Evolutionary conservation across 2,797 vertebrate genomes (phyloP).

Genomic region (Iguana delicatissima): DNA sequence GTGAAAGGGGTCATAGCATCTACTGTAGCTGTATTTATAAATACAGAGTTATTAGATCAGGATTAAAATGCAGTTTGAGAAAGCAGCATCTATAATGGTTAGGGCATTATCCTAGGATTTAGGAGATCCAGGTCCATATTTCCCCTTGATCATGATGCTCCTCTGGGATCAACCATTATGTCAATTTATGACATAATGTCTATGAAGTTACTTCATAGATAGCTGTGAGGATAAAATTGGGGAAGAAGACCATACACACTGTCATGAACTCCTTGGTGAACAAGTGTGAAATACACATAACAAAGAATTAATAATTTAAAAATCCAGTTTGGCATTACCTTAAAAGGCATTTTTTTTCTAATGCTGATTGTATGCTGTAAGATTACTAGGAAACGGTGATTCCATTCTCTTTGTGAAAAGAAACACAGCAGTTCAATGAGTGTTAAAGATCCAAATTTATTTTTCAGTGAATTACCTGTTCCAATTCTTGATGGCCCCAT

Average conservation of each 20-base stretch:
- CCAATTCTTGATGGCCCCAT: neutral
- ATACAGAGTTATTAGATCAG: neutral
- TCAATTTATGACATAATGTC: too few species aligned
- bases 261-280: neutral
- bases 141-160: too few species aligned
- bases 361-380: neutral
- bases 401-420: constrained; percentile 6
- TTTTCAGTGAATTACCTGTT: too few species aligned
- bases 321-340: neutral
- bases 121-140: too few species aligned
- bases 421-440: neutral
- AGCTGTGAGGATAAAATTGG: neutral
- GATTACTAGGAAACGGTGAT: neutral
- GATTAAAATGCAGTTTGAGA: neutral
- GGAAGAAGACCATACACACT: neutral
- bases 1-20: too few species aligned
- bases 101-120: too few species aligned
- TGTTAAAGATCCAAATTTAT: neutral
- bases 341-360: constrained; percentile 14
- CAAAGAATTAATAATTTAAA: neutral
- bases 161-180: too few species aligned
- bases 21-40: too few species aligned
- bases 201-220: too few species aligned
- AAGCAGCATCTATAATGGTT: too few species aligned
- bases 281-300: neutral